These are phyloP conservation scores for Chirona hameri DNA, from an alignment of 2,888 invertebrate genomes.

Conservation along the genomic window DNA sequence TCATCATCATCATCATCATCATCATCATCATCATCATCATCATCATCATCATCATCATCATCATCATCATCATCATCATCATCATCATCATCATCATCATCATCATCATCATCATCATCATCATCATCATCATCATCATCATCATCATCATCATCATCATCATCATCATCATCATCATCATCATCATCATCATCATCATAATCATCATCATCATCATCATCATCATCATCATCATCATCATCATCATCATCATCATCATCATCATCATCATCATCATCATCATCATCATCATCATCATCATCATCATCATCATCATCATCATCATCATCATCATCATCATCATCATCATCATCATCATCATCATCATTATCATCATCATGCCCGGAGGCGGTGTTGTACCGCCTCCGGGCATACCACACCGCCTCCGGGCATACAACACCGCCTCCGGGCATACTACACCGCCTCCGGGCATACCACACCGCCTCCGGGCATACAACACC, in stretches of 20 bases:
- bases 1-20: no score
- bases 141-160: constrained; percentile 22
- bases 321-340: constrained; percentile 22
- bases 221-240: constrained; percentile 22
- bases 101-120: constrained; percentile 22
- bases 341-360: constrained; percentile 22
- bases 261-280: constrained; percentile 22
- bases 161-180: no score
- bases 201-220: no score
- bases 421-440: no score
- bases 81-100: constrained; percentile 22
- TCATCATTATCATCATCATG: constrained; percentile 10
- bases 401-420: no score
- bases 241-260: constrained; percentile 22
- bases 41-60: constrained; percentile 22
- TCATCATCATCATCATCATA: no score
- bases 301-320: constrained; percentile 22
- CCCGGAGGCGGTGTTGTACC: no score
- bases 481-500: no score
- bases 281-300: constrained; percentile 22
- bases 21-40: constrained; percentile 22
- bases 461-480: no score
- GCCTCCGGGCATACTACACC: no score
- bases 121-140: constrained; percentile 9
- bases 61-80: constrained; percentile 22